Evolutionary conservation across 1,140 invertebrate genomes (phyloP), one percentile per base, ranked within the genome.

Genomic region (Harlomillsia oculata): DNA sequence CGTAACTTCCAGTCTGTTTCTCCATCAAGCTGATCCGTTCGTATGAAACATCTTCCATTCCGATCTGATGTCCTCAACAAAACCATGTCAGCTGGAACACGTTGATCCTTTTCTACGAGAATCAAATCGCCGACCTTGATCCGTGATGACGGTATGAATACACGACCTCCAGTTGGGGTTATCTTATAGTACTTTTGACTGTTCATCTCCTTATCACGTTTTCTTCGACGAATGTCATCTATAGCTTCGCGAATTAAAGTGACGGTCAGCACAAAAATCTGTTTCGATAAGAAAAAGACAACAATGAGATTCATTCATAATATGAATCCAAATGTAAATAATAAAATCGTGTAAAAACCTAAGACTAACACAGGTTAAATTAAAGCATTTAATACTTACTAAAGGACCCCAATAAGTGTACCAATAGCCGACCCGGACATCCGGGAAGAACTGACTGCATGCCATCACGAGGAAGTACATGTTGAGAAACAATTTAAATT

Each of bases 401-500:
- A 99, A 72, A 60, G 96, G 96, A 60, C 92, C 94, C 96, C 96
- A 99, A 73, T 62, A 99, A 13, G 96, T 99, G 71, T 98, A 99
- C 5, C 97, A 79, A 72, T 96, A 96, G 5, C 96, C 95, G 71
- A 99, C 95, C 67, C 88, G 79, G 59, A 99, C 85, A 64, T 90
- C 89, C 28, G 92, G 91, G 70, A 99, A 89, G 71, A 99, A 98
- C 71, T 99, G 97, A 67, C 90, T 93, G 21, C 86, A 80, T 3
- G 97, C 95, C 95, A 99, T 99, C 36, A 98, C 77, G 37, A 99
- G 76, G 74, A 99, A 99, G 69, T 98, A 99, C 9, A 99, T 72
- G 76, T 99, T 99, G 43, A 99, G 77, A 72, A 99, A 99, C 73
- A 98, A 97, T 68, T 94, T 92, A 74, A 99, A 99, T 73, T 99